These are phyloP conservation scores for Tribolium madens DNA, from an alignment of 1,140 invertebrate species.

Conservation along the genomic window DNA sequence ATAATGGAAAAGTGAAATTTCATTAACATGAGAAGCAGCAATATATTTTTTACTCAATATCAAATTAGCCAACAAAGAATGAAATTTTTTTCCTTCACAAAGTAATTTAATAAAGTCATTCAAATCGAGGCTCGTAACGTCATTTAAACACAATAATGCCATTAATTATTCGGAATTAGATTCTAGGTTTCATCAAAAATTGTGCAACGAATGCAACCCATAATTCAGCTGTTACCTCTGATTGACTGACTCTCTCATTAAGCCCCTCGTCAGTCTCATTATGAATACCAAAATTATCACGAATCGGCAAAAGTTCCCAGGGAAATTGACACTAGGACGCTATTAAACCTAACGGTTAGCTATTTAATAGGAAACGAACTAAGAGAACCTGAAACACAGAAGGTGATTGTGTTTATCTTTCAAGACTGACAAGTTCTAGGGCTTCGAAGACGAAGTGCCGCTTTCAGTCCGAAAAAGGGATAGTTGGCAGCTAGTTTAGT, in stretches of 20 bases:
- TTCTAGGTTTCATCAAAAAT: no score
- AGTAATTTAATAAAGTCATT: not conserved
- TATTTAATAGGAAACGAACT: conserved; percentile 33
- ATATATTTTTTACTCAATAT: not conserved
- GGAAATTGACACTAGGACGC: conserved; percentile 27
- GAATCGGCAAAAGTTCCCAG: not conserved
- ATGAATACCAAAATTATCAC: no score
- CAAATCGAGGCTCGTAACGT: not conserved
- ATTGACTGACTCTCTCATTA: not conserved
- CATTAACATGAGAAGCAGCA: conserved; percentile 12
- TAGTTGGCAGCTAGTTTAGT: conserved; percentile 8
- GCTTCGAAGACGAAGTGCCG: conserved; percentile 36
- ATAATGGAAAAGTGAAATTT: conserved; percentile 25
- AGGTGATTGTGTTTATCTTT: conserved; percentile 47
- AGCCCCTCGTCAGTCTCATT: not conserved
- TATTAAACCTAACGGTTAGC: conserved; percentile 24
- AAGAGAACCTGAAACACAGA: conserved; percentile 26
- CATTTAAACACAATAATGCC: not conserved
- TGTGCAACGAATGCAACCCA: no score
- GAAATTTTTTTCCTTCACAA: not conserved
- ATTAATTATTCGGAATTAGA: not conserved
- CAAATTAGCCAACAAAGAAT: not conserved
- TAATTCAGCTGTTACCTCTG: not conserved
- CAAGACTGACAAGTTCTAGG: conserved; percentile 16
- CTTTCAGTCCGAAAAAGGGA: conserved; percentile 23